Evolutionary conservation across 1,140 invertebrate species (phyloP), one percentile per base, ranked within the genome.

Genomic region (Galleria mellonella): DNA sequence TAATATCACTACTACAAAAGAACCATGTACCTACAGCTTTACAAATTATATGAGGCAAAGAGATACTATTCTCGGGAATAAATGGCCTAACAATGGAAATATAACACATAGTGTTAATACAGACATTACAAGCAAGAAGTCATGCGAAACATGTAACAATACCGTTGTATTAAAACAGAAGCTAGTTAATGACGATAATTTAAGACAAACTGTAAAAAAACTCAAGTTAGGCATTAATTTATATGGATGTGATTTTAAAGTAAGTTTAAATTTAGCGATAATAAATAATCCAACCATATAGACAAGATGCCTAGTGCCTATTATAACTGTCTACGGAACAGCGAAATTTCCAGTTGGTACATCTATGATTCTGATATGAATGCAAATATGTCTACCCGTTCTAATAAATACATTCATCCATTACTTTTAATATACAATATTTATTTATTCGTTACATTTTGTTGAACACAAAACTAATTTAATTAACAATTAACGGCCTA

Each of bases 231-330:
- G 77, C 23, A 81, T 87, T 10, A 77, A 83, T 41, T 40, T 86
- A 23, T 86, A 83, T 31, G 84, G 82, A 11, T 87, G 84, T 39
- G 69, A 87, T 53, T 87, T 86, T 48, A 83, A 83, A 77, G 82
- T 79, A 48, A 39, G 11, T 30, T n/a, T n/a, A 35, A 12, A 35
- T 35, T 2, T 4, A 35, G 12, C n/a, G n/a, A n/a, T n/a, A n/a
- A n/a, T n/a, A n/a, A n/a, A n/a, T n/a, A n/a, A n/a, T n/a, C n/a
- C n/a, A n/a, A n/a, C n/a, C n/a, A n/a, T n/a, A n/a, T n/a, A n/a
- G n/a, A n/a, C n/a, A n/a, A n/a, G n/a, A n/a, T n/a, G n/a, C n/a
- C n/a, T n/a, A n/a, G n/a, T n/a, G n/a, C n/a, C n/a, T n/a, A n/a
- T n/a, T n/a, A n/a, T n/a, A n/a, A n/a, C n/a, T n/a, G n/a, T n/a